These are phyloP conservation scores for Drosophila lacertosa DNA, from an alignment of 1,140 invertebrate species.

Conservation along the genomic window DNA sequence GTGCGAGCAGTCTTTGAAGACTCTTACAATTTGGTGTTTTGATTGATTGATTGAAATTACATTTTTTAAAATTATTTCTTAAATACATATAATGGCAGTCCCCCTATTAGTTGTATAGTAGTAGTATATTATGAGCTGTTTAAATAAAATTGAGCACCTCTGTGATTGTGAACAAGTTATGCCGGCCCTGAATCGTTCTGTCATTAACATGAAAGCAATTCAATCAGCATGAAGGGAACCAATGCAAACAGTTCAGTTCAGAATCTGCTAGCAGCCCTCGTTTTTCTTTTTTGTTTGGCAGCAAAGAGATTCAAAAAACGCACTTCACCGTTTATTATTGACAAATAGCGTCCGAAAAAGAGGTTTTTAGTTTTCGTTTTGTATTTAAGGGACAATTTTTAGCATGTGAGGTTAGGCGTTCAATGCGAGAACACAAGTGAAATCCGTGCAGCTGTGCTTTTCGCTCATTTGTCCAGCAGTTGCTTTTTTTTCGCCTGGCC, in stretches of 20 bases:
- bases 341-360: background rate
- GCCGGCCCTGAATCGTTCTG: too few species aligned
- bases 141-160: too few species aligned
- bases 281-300: constrained; percentile 12
- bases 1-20: too few species aligned
- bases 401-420: background rate
- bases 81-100: too few species aligned
- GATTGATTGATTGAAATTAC: too few species aligned
- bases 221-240: background rate
- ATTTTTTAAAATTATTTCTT: too few species aligned
- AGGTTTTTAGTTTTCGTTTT: background rate
- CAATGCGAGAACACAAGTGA: background rate
- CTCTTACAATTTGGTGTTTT: too few species aligned
- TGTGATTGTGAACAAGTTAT: too few species aligned
- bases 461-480: constrained; percentile 10
- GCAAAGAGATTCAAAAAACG: constrained; percentile 17
- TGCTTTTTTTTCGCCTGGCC: constrained; percentile 2
- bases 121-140: too few species aligned
- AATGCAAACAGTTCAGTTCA: background rate
- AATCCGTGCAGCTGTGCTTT: background rate
- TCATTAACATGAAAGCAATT: background rate
- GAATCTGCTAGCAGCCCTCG: constrained; percentile 2
- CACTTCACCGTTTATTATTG: background rate
- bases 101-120: too few species aligned
- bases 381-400: background rate